A percentile compares a stretch with the other conserved stretches of the same genome.
Conservation (phyloP, 2,888 invertebrate species). For the Drosophila emarginata region DNA sequence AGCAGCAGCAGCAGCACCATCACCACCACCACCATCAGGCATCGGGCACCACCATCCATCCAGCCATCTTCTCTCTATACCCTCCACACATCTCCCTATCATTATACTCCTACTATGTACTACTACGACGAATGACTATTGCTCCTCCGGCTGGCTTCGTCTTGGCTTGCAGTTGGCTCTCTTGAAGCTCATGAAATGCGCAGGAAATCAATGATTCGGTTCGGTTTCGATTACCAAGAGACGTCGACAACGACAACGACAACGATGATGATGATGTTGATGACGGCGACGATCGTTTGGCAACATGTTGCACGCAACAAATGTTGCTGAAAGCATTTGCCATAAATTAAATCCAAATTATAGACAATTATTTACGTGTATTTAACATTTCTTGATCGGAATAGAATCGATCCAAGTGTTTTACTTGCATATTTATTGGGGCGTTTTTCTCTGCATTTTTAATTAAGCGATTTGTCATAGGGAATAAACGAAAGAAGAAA, state of each 20-base stretch:
- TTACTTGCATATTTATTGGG: constrained; percentile 74
- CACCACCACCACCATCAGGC: background rate
- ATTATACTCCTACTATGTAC: background rate
- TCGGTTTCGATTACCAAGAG: constrained; percentile 79
- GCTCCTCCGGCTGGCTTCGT: constrained; percentile 21
- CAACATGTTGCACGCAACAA: constrained; percentile 52
- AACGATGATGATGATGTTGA: constrained; percentile 11
- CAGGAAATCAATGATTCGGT: constrained; percentile 81
- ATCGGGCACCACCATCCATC: background rate
- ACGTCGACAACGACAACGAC: constrained; percentile 20
- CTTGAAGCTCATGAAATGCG: constrained; percentile 73
- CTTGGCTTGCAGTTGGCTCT: constrained; percentile 37
- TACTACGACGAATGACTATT: background rate
- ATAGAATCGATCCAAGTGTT: constrained; percentile 18
- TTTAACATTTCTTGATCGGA: constrained; percentile 44
- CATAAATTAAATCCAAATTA: constrained; percentile 76
- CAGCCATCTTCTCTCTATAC: background rate
- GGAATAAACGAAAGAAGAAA: background rate
- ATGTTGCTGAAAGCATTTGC: constrained; percentile 78
- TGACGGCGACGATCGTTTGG: constrained; percentile 15
- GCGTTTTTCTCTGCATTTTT: constrained; percentile 66
- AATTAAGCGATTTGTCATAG: constrained; percentile 76
- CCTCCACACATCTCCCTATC: constrained; percentile 16
- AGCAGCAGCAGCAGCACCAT: no score
- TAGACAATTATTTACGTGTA: constrained; percentile 70